Evolutionary conservation across 1,140 invertebrate species (phyloP), one percentile per base, ranked within the genome.

Genomic region (Dendroctonus ponderosae): DNA sequence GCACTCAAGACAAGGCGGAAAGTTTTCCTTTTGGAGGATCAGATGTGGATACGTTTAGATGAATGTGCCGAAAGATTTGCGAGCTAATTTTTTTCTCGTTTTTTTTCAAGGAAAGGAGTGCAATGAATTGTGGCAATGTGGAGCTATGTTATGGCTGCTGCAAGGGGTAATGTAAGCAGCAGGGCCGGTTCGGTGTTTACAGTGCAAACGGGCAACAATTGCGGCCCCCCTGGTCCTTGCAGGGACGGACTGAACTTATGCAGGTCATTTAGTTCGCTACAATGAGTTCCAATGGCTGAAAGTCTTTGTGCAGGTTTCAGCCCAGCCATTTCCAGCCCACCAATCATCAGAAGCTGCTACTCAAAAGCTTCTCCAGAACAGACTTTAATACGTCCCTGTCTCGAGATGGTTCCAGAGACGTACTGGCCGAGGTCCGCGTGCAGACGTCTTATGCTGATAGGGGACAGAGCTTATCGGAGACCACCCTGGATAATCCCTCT

Each of bases 121-220:
- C 72, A 56, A 76, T 76, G 74, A 38, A 40, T 56, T 12, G 62
- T 57, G 53, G 73, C 76, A 70, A 83, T 83, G 82, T 83, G 82
- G 82, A 83, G 81, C 65, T 83, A 83, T 73, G 82, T 83, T 78
- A 83, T 83, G 81, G 82, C 82, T 70, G 81, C 82, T 61, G 81
- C 81, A 70, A 79, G 81, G 75, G 81, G 81, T 81, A 81, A 83
- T 78, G 79, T 72, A 40, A 75, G 71, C 66, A 66, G 71, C 43
- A 75, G 72, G 49, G 70, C 75, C 59, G 75, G 75, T 43, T 75
- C 77, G 38, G 74, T 77, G 42, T 78, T 79, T 53, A 76, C 77
- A 40, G 74, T 77, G 40, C 75, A 76, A 50, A 64, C 71, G 42
- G 59, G 65, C 8, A 48, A 67, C 15, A 67, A 69, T 41, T 66